Evolutionary conservation across 2,888 invertebrate species (phyloP).

Genomic region (Oscheius sp.): DNA sequence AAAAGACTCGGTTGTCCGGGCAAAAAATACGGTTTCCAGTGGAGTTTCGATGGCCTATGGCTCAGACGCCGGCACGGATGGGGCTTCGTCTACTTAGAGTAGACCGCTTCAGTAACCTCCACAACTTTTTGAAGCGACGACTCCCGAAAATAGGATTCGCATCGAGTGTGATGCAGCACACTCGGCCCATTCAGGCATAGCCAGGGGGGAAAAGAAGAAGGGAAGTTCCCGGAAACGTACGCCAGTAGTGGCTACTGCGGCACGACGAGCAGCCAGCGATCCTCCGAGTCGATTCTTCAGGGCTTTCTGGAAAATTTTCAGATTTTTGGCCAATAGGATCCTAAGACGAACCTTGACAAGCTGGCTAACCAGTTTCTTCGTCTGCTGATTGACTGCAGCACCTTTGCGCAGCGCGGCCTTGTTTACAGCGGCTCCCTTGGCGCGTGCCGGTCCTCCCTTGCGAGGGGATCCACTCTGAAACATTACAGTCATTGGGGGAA

Average conservation of each 20-base stretch:
- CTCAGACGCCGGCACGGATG: slow-evolving; percentile 27
- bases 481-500: slow-evolving; percentile 5
- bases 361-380: slow-evolving; percentile 39
- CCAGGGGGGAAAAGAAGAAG: slow-evolving; percentile 14
- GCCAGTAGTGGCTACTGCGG: slow-evolving; percentile 24
- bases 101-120: slow-evolving; percentile 2
- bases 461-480: slow-evolving; percentile 18
- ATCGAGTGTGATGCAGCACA: slow-evolving; percentile 13
- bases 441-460: neutral
- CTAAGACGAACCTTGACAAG: slow-evolving; percentile 37
- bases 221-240: slow-evolving; percentile 39
- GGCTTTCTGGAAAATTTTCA: slow-evolving; percentile 37
- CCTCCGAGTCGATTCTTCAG: slow-evolving; percentile 35
- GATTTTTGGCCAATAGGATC: neutral
- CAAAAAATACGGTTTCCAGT: too few relatives aligned
- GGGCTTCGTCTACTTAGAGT: slow-evolving; percentile 20
- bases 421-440: slow-evolving; percentile 9
- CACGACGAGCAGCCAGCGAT: slow-evolving; percentile 19
- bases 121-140: neutral
- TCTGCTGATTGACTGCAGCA: slow-evolving; percentile 26
- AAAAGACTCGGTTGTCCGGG: too few relatives aligned
- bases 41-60: neutral
- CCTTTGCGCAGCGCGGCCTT: slow-evolving; percentile 6
- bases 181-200: slow-evolving; percentile 31
- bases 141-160: neutral